Evolutionary conservation across 2,113 vertebrate species (phyloP), one percentile per base, ranked within the genome.

Genomic region (Amphiprion percula): DNA sequence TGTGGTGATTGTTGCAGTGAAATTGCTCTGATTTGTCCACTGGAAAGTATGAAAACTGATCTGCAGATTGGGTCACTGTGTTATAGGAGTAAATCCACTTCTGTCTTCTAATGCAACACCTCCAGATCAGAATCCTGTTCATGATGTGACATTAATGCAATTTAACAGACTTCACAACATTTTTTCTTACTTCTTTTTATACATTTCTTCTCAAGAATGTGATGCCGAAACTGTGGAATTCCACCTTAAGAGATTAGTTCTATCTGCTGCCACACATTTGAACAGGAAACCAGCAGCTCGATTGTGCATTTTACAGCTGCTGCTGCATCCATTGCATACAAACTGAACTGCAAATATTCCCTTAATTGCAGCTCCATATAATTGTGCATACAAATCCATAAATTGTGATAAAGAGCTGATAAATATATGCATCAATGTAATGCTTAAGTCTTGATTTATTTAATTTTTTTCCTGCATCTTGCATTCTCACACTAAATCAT

Each of bases 401-500:
- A 41, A 41, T 41, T 12, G 2, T 10, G 10, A 10, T 12, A 44
- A 44, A 15, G 12, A 14, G 41, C 41, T 44, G 12, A 44, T 44
- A 15, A 26, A 44, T 44, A 3, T 3, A 15, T 44, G 41, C 41
- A 44, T 15, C 1, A 4, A 15, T 44, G 2, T 44, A 3, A 44
- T 44, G 41, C 33, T 2, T 44, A 2, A 2, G 10, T 44, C 12
- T 44, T 15, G 41, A 44, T 54, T 46, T 4, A 26, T 65, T 62
- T 47, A 30, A 8, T 7, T 12, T 15, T 46, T 49, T 61, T 54
- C 61, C 15, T 68, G 24, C 70, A 76, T 37, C 33, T 56, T 52
- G 17, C 41, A 52, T 77, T 86, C 83, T 87, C 84, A 91, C 79
- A 88, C 50, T 86, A 90, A 90, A 91, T 91, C 84, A 85, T 28